Base-by-base conservation (phyloP, 1,140 invertebrate genomes). In the Maconellicoccus hirsutus region DNA sequence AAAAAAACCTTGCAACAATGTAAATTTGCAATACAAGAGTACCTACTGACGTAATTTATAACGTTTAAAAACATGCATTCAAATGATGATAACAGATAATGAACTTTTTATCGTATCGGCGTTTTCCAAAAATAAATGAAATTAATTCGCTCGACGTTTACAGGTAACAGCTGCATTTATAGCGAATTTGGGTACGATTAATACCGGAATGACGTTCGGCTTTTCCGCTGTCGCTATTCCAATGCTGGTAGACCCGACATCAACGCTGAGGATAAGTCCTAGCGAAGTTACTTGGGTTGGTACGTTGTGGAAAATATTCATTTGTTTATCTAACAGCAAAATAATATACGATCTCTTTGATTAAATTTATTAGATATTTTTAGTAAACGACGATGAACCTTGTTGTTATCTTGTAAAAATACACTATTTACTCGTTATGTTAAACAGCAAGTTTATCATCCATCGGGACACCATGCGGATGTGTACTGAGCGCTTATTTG, bases 231-330 rank as follows among this genome's bases (percentile, higher is more conserved):
- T 88, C 19, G 84, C 86, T 1, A 78, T 88, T 23, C 87, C 88
- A 25, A 87, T 89, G 75, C 75, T 89, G 1, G 78, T 78, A 6
- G 80, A 84, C 71, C 85, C 83, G 27, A 78, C 77, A 23, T 83
- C 89, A 75, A 78, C 77, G 23, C 83, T 89, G 75, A 79, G 77
- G 22, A 85, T 89, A 12, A 82, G 83, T 23, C 78, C 84, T 19
- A 78, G 79, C 33, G 81, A 88, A 77, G 85, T 85, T 70, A 88
- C 87, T 74, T 89, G 88, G 87, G 86, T 89, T 74, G 87, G 88
- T 89, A 79, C 83, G 80, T 74, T 21, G 14, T 39, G 8, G 29
- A 33, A 12, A 33, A 33, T 33, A 6, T 33, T 6, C 12, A 33
- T 33, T 33, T 33, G 29, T 12, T n/a, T n/a, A n/a, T n/a, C n/a